Evolutionary conservation across 2,888 invertebrate species (phyloP).

Genomic region (Leptopterna dolabrata): DNA sequence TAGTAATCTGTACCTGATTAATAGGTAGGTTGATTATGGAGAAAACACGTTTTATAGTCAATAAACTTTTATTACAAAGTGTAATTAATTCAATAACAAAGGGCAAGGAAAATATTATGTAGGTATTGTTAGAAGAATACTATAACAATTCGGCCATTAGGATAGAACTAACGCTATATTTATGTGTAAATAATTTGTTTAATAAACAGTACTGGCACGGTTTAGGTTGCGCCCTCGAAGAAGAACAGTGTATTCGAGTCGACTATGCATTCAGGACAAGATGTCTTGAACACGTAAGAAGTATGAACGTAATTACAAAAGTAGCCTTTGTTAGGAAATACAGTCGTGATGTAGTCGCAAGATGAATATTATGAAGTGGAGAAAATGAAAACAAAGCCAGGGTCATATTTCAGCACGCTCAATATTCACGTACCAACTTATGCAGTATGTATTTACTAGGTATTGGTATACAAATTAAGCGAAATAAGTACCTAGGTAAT

Average conservation of each 20-base stretch:
- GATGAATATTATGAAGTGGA: neutral
- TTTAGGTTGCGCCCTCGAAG: constrained; percentile 28
- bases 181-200: neutral
- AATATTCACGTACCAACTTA: too few species aligned
- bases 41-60: neutral
- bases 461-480: too few species aligned
- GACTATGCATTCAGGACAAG: neutral
- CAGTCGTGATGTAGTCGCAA: neutral
- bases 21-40: too few species aligned
- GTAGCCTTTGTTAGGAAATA: neutral
- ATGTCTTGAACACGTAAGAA: neutral
- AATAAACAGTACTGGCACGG: constrained; percentile 26
- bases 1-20: too few species aligned
- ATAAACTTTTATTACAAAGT: constrained; percentile 29
- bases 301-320: neutral
- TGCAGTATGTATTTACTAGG: too few species aligned
- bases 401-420: neutral
- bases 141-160: constrained; percentile 21
- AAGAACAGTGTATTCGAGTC: neutral
- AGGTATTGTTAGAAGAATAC: constrained; percentile 34
- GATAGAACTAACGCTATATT: neutral
- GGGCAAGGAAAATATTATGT: constrained; percentile 34
- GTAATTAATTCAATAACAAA: constrained; percentile 15
- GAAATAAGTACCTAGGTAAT: too few species aligned
- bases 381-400: neutral